phyloP scores from a whole-genome alignment of 2,888 invertebrate species.

The Metellina segmentata region DNA sequence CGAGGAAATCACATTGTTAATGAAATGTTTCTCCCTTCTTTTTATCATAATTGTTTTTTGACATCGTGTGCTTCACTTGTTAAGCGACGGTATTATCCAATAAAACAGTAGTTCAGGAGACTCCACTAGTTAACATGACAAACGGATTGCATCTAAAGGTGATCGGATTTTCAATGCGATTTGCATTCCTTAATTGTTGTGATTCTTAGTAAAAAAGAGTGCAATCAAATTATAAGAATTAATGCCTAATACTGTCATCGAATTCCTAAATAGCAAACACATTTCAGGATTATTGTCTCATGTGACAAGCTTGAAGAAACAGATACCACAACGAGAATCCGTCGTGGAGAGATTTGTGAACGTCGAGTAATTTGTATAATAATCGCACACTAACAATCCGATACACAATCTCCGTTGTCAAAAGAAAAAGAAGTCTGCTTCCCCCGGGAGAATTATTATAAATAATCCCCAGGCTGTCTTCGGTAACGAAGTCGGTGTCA shows the following conservation, averaged over 20 bases:
- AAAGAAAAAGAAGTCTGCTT: background rate
- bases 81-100: too few relatives aligned
- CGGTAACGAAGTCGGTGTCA: slow-evolving; percentile 22
- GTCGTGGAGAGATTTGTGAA: slow-evolving; percentile 4
- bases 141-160: too few relatives aligned
- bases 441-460: slow-evolving; percentile 6
- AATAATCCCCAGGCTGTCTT: slow-evolving; percentile 31
- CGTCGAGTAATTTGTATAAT: slow-evolving; percentile 6
- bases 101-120: too few relatives aligned
- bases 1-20: too few relatives aligned
- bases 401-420: background rate
- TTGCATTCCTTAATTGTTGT: too few relatives aligned
- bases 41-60: too few relatives aligned
- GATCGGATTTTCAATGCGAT: too few relatives aligned
- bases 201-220: too few relatives aligned
- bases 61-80: too few relatives aligned
- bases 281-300: slow-evolving; percentile 38
- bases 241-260: background rate
- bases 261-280: background rate
- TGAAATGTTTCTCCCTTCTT: too few relatives aligned
- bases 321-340: background rate
- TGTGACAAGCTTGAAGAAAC: slow-evolving; percentile 19
- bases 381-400: background rate
- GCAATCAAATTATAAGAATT: too few relatives aligned
- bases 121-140: too few relatives aligned